These are phyloP conservation scores for Gobiocypris rarus DNA, from an alignment of 2,113 vertebrate species.

Conservation along the genomic window DNA sequence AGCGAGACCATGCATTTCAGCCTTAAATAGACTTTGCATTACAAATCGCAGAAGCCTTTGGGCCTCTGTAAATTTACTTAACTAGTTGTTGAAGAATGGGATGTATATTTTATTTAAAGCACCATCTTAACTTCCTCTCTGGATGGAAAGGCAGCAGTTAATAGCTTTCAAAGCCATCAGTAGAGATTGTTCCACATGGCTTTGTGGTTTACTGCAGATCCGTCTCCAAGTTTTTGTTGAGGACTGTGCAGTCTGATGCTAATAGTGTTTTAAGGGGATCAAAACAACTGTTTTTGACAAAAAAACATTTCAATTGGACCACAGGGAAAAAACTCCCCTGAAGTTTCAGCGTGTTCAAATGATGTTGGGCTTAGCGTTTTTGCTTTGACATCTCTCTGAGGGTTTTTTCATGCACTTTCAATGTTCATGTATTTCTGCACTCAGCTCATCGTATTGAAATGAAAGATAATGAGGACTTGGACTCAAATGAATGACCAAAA, in stretches of 20 bases:
- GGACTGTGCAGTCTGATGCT: not conserved
- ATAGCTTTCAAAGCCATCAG: constrained; percentile 20
- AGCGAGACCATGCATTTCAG: constrained; percentile 43
- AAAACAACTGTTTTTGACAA: not conserved
- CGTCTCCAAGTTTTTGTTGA: not conserved
- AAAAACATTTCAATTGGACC: not conserved
- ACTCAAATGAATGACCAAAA: not conserved
- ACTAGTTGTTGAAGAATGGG: constrained; percentile 43
- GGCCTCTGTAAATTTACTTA: constrained; percentile 46
- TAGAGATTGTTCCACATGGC: constrained; percentile 11
- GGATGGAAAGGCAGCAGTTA: constrained; percentile 27
- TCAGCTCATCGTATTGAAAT: not conserved
- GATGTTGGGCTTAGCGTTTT: not conserved
- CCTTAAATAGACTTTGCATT: constrained; percentile 46
- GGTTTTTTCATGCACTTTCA: not conserved
- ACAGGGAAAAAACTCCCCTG: no score
- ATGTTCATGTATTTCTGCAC: not conserved
- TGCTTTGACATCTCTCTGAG: not conserved
- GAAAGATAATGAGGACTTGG: not conserved
- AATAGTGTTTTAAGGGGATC: not conserved
- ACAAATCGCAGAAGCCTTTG: constrained; percentile 48
- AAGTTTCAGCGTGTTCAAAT: not conserved
- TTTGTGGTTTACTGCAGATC: constrained; percentile 9
- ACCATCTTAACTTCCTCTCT: constrained; percentile 22
- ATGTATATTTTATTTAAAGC: constrained; percentile 50